Base-by-base conservation (phyloP, 2,113 vertebrate species). In the Hypocryptadius cinnamomeus region DNA sequence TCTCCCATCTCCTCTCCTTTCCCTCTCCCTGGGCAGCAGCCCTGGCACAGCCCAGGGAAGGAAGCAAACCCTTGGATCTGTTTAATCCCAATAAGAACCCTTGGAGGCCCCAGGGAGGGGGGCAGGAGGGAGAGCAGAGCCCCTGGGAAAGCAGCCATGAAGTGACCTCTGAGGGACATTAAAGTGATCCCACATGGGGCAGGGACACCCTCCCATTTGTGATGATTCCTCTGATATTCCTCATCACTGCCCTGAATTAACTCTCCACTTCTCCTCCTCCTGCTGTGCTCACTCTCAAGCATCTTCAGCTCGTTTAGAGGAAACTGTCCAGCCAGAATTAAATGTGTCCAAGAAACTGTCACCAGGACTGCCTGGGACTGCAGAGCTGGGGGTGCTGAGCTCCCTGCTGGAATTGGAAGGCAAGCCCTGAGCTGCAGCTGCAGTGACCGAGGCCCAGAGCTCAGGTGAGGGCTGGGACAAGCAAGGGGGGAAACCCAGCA, bases 351-450 rank as follows among this genome's bases (percentile, higher is more conserved):
- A 3, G 64, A 35, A 44, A 33, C 3, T 5, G 8, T 19, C 45
- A 3, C 61, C 40, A 4, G 3, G 24, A 5, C 24, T 18, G 2
- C 20, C 11, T 15, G 28, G n/a, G 1, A 0, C 1, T 1, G 30
- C 21, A 2, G 0, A 3, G 63, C 8, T 7, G 28, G 39, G 44
- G 54, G 7, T 5, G 19, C 11, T 2, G 22, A 19, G 19, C 2
- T 60, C 21, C 47, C 25, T 0, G 0, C 6, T 21, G 11, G 15
- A 18, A 23, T 70, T 5, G 1, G 1, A 10, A 35, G 48, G 35
- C 8, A 4, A 31, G 28, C 6, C 11, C 18, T 20, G 11, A 45
- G n/a, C 21, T 3, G 39, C n/a, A 25, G 44, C 65, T 39, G 70
- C 16, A 39, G 9, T 5, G 3, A 0, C 4, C 5, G 6, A 44